These are phyloP conservation scores for Morpho deidamia DNA, from an alignment of 2,888 invertebrate species.

Conservation along the genomic window DNA sequence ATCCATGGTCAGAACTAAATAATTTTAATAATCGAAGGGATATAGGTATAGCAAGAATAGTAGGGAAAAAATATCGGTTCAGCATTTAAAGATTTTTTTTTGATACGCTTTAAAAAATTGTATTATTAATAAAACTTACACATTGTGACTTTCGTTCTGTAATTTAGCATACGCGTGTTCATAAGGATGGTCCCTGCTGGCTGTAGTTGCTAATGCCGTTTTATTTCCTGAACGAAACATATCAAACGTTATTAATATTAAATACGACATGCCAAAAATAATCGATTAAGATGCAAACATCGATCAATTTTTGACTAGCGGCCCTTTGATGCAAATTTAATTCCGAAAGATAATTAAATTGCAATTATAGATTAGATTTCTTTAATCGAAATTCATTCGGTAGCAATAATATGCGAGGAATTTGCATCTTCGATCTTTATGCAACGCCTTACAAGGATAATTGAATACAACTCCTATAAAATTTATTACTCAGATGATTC, in stretches of 20 bases:
- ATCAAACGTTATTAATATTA: background rate
- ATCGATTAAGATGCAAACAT: conserved; percentile 16
- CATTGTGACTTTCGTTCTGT: conserved; percentile 73
- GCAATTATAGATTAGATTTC: conserved; percentile 30
- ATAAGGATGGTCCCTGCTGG: conserved; percentile 80
- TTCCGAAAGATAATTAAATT: conserved; percentile 24
- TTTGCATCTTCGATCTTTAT: background rate
- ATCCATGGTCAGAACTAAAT: too few relatives aligned
- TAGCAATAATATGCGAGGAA: conserved; percentile 24
- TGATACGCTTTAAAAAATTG: background rate
- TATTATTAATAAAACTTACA: conserved; percentile 37
- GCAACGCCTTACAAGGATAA: background rate
- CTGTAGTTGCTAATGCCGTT: conserved; percentile 46
- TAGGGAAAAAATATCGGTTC: background rate
- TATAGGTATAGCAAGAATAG: too few relatives aligned
- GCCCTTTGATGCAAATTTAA: conserved; percentile 27
- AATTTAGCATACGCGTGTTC: conserved; percentile 88
- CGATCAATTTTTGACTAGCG: conserved; percentile 34
- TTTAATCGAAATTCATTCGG: conserved; percentile 25
- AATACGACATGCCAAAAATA: conserved; percentile 2
- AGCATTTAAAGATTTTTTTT: background rate
- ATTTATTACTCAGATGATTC: conserved; percentile 14
- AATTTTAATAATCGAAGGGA: too few relatives aligned
- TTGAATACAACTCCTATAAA: background rate
- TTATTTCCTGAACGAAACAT: conserved; percentile 47